phyloP scores from a whole-genome alignment of 2,113 vertebrate species.

The Vanacampus margaritifer region DNA sequence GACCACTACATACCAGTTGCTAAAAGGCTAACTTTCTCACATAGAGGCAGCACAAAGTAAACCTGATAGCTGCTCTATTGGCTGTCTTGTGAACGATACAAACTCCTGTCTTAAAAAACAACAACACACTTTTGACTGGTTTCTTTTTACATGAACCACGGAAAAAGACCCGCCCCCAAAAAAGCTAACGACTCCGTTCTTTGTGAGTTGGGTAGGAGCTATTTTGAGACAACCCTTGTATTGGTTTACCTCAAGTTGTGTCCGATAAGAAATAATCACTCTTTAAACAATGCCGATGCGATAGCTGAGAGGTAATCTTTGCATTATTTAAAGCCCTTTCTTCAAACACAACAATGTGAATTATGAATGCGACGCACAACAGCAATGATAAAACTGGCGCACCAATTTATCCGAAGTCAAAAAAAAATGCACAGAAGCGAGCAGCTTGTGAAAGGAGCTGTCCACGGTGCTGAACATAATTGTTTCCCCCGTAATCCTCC shows the following conservation, averaged over 20 bases:
- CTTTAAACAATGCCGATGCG: slow-evolving; percentile 11
- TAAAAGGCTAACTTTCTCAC: too few species aligned
- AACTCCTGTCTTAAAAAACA: too few species aligned
- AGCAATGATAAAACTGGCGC: neutral
- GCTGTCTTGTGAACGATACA: too few species aligned
- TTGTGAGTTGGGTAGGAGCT: too few species aligned
- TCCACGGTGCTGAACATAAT: slow-evolving; percentile 36
- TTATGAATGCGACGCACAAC: neutral
- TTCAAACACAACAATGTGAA: neutral
- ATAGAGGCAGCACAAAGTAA: too few species aligned
- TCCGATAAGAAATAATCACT: neutral
- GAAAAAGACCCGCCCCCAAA: too few species aligned
- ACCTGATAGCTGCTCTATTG: too few species aligned
- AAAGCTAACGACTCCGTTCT: too few species aligned
- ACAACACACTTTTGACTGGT: too few species aligned
- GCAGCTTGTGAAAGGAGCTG: slow-evolving; percentile 21
- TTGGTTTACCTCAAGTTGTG: neutral
- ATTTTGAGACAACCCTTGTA: neutral
- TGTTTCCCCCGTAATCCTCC: slow-evolving; percentile 2
- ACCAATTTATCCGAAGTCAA: too few species aligned
- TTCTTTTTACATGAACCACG: too few species aligned
- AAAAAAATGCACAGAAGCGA: neutral
- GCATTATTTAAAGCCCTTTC: neutral
- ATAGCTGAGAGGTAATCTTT: slow-evolving; percentile 33
- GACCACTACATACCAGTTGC: too few species aligned